Evolutionary conservation across 2,888 invertebrate species (phyloP).

Genomic region (Andrena haemorrhoa): DNA sequence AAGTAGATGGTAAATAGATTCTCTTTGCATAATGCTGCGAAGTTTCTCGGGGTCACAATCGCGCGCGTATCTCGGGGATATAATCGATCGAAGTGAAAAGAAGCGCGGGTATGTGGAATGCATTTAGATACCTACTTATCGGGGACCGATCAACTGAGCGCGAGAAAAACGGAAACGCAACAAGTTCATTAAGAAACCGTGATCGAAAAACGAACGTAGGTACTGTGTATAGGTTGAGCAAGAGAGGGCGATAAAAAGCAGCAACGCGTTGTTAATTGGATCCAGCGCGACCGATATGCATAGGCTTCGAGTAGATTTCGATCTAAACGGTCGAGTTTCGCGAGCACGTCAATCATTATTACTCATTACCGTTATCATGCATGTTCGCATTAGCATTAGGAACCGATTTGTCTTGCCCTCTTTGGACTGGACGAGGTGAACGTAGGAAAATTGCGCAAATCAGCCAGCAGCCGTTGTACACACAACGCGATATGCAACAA

Average conservation of each 20-base stretch:
- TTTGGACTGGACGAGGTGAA: background rate
- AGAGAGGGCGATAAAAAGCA: no score
- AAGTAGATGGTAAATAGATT: constrained; percentile 41
- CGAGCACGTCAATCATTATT: constrained; percentile 6
- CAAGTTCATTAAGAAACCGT: constrained; percentile 22
- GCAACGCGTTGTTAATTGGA: background rate
- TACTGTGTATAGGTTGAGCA: no score
- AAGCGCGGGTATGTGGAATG: constrained; percentile 13
- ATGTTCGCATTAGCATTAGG: background rate
- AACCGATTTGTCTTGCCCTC: constrained; percentile 10
- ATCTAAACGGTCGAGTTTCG: constrained; percentile 4
- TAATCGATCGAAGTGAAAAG: constrained; percentile 16
- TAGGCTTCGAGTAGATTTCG: background rate
- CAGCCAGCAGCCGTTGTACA: background rate
- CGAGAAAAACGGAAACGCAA: constrained; percentile 29
- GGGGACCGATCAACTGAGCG: background rate
- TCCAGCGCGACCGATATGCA: constrained; percentile 5
- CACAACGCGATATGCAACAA: background rate
- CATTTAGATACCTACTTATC: constrained; percentile 17
- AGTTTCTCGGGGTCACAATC: constrained; percentile 31
- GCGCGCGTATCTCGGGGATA: constrained; percentile 22
- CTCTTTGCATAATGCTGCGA: constrained; percentile 51
- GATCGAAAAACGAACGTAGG: no score
- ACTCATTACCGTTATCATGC: constrained; percentile 17
- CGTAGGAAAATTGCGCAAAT: constrained; percentile 21